Percentiles rank a stretch among this genome's conserved stretches.
phyloP scores from a whole-genome alignment of 2,888 invertebrate genomes.

The Bedellia somnulentella region DNA sequence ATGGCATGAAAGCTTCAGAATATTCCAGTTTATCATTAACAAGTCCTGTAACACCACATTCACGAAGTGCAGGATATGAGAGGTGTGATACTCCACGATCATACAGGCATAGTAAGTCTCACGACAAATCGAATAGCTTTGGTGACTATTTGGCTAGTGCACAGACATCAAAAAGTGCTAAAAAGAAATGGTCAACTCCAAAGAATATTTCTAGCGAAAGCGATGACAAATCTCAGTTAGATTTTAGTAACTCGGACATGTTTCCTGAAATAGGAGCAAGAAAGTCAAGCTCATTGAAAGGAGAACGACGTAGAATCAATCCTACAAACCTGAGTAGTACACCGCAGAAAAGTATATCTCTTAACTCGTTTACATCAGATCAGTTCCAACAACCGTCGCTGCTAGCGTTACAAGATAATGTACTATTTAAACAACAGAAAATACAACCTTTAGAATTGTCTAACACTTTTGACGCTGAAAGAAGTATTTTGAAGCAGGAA shows the following conservation, averaged over 20 bases:
- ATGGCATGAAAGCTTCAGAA: constrained; percentile 23
- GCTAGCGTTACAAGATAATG: constrained; percentile 30
- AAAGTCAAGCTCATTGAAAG: constrained; percentile 30
- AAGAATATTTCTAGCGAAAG: constrained; percentile 27
- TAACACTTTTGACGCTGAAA: constrained; percentile 34
- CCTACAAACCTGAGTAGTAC: constrained; percentile 42
- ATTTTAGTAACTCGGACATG: constrained; percentile 37
- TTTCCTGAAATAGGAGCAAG: constrained; percentile 46
- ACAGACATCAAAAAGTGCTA: constrained; percentile 21
- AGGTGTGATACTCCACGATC: constrained; percentile 40
- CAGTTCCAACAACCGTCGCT: constrained; percentile 31
- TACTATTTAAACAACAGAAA: constrained; percentile 33
- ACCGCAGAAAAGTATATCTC: constrained; percentile 29
- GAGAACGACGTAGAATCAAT: constrained; percentile 48
- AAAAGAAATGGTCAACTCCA: constrained; percentile 24
- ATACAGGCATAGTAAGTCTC: constrained; percentile 28
- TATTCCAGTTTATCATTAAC: constrained; percentile 20
- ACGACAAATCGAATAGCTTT: constrained; percentile 37
- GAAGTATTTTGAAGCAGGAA: constrained; percentile 43
- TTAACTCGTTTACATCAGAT: constrained; percentile 36
- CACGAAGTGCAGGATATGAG: constrained; percentile 19
- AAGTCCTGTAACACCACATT: constrained; percentile 34
- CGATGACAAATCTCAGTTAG: constrained; percentile 27
- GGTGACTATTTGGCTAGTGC: constrained; percentile 36
- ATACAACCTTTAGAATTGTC: constrained; percentile 28